Evolutionary conservation across 2,113 vertebrate species (phyloP).

Genomic region (Pluvianellus socialis): DNA sequence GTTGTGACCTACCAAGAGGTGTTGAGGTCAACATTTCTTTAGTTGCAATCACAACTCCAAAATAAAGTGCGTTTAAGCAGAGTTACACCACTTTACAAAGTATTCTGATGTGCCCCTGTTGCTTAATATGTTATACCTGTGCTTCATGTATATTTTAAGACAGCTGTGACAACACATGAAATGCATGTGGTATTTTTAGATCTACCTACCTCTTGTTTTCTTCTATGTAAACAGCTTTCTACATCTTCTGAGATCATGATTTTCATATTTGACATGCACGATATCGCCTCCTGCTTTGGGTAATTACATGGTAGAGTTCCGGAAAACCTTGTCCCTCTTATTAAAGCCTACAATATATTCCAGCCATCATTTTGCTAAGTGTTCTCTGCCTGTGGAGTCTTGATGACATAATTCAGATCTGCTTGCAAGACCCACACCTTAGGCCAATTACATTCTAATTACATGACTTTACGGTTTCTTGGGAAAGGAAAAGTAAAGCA

Average conservation of each 20-base stretch:
- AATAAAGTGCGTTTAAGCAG: background rate
- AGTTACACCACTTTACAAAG: background rate
- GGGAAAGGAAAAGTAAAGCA: constrained; percentile 31
- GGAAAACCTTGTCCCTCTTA: constrained; percentile 48
- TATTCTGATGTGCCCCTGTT: background rate
- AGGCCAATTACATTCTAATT: constrained; percentile 70
- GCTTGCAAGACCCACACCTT: constrained; percentile 68
- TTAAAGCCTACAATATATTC: constrained; percentile 61
- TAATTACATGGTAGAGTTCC: constrained; percentile 56
- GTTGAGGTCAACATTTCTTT: background rate
- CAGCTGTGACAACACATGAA: background rate
- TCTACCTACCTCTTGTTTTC: background rate
- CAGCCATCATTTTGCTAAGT: constrained; percentile 36
- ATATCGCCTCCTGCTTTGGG: constrained; percentile 37
- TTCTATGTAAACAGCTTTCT: background rate
- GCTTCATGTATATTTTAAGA: background rate
- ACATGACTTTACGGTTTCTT: constrained; percentile 35
- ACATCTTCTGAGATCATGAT: constrained; percentile 37
- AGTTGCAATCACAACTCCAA: background rate
- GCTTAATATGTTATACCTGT: background rate
- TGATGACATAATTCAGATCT: constrained; percentile 71
- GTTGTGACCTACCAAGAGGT: background rate
- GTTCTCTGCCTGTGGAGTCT: constrained; percentile 60
- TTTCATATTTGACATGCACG: constrained; percentile 62
- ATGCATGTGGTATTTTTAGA: constrained; percentile 13